Percentiles rank a stretch among this genome's conserved stretches.
Conservation (phyloP, 2,113 vertebrate species). For the Elgaria multicarinata region DNA sequence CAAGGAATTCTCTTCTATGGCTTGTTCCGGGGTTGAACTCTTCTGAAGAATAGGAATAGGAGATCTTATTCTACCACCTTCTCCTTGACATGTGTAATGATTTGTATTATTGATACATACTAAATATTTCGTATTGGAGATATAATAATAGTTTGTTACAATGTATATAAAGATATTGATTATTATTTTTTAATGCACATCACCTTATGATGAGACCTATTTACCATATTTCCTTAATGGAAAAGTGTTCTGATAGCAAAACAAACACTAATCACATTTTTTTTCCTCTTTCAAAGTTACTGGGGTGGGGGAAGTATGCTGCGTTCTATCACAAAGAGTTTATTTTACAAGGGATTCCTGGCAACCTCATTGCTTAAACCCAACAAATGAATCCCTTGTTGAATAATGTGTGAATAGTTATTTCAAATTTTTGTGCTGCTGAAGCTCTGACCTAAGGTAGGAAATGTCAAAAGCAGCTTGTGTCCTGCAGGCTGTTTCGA, state of each 20-base stretch:
- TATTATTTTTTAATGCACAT: neutral
- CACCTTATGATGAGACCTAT: neutral
- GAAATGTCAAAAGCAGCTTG: conserved; percentile 36
- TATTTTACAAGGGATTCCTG: conserved; percentile 34
- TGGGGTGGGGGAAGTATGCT: neutral
- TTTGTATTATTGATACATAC: neutral
- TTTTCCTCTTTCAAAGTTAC: conserved; percentile 8
- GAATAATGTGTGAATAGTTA: conserved; percentile 9
- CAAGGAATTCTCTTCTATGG: neutral
- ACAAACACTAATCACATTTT: neutral
- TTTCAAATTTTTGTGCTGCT: conserved; percentile 19
- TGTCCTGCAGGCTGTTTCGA: neutral
- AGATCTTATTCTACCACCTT: neutral
- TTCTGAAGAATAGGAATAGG: neutral
- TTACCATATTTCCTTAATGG: neutral
- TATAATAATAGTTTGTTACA: neutral
- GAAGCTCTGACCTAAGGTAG: conserved; percentile 11
- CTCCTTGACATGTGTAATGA: neutral
- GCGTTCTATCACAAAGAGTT: conserved; percentile 2
- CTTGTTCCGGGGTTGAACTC: neutral
- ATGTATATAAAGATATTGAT: neutral
- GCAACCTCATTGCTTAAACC: conserved; percentile 35
- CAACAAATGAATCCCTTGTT: conserved; percentile 6
- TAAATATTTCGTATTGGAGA: too few relatives aligned
- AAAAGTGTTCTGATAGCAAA: neutral